These are phyloP conservation scores for Antennarius maculatus DNA, from an alignment of 2,797 vertebrate species.

Conservation along the genomic window DNA sequence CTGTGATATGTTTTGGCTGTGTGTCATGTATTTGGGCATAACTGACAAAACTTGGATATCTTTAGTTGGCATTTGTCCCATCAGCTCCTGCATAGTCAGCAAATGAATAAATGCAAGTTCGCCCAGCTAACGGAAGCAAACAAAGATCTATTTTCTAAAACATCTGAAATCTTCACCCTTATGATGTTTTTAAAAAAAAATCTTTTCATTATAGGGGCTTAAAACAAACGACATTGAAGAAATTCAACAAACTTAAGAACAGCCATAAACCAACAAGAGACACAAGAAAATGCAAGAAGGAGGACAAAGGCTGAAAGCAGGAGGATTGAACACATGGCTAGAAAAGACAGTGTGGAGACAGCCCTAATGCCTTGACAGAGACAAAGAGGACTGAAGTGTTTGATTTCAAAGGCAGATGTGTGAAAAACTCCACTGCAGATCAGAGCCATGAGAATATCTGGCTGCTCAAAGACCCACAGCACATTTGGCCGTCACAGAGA, in stretches of 20 bases:
- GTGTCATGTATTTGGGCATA: too few species aligned
- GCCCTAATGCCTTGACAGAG: conserved; percentile 34
- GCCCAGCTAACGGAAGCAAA: background rate
- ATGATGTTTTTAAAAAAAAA: background rate
- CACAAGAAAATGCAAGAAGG: background rate
- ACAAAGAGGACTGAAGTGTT: conserved; percentile 50
- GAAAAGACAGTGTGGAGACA: conserved; percentile 43
- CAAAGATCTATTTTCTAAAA: background rate
- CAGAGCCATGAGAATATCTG: conserved; percentile 28
- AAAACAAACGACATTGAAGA: background rate
- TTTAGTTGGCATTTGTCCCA: too few species aligned
- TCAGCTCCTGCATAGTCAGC: too few species aligned
- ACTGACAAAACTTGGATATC: too few species aligned
- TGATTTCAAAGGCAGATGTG: conserved; percentile 68
- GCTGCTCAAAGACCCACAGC: conserved; percentile 1
- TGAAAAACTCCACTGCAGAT: conserved; percentile 61
- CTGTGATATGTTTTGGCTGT: too few species aligned
- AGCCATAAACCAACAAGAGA: background rate
- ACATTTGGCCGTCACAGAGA: conserved; percentile 30
- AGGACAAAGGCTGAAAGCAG: conserved; percentile 9
- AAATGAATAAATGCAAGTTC: too few species aligned
- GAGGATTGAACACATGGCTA: conserved; percentile 28
- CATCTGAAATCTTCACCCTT: background rate
- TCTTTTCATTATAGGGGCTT: background rate
- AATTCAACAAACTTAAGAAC: background rate